phyloP scores from a whole-genome alignment of 2,888 invertebrate genomes.

The Pemphredon lugubris region DNA sequence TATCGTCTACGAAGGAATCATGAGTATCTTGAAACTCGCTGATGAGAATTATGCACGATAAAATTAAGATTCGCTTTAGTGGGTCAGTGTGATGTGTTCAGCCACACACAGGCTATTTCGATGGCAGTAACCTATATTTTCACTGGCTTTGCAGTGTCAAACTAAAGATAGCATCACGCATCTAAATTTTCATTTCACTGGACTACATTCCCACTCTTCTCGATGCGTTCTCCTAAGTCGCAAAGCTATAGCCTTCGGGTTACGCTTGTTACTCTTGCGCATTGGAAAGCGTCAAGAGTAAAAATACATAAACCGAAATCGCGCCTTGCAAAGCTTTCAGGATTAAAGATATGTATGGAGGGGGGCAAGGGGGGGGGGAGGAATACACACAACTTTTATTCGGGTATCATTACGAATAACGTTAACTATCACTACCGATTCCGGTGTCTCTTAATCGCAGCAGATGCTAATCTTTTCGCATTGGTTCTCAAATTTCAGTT shows the following conservation, averaged over 20 bases:
- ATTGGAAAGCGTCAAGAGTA: constrained; percentile 13
- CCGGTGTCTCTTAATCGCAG: too few relatives aligned
- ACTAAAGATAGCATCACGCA: constrained; percentile 65
- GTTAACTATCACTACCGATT: too few relatives aligned
- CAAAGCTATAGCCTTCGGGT: neutral
- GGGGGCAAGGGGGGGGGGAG: too few relatives aligned
- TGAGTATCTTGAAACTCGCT: too few relatives aligned
- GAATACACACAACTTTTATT: too few relatives aligned
- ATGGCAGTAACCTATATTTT: constrained; percentile 71
- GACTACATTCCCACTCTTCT: constrained; percentile 58
- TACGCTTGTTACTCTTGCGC: constrained; percentile 11
- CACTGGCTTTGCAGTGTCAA: constrained; percentile 66
- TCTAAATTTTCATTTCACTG: constrained; percentile 68
- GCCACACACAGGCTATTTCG: constrained; percentile 71
- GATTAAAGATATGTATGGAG: too few relatives aligned
- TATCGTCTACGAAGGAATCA: too few relatives aligned
- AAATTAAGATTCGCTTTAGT: constrained; percentile 57
- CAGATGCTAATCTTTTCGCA: too few relatives aligned
- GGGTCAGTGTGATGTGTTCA: constrained; percentile 59
- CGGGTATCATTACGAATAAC: too few relatives aligned
- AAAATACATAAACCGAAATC: constrained; percentile 19
- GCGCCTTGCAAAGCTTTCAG: too few relatives aligned
- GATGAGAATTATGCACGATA: too few relatives aligned
- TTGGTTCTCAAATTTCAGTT: too few relatives aligned
- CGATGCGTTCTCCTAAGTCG: constrained; percentile 36